These are phyloP conservation scores for Drosophila neotestacea DNA, from an alignment of 2,888 invertebrate genomes.

Conservation along the genomic window DNA sequence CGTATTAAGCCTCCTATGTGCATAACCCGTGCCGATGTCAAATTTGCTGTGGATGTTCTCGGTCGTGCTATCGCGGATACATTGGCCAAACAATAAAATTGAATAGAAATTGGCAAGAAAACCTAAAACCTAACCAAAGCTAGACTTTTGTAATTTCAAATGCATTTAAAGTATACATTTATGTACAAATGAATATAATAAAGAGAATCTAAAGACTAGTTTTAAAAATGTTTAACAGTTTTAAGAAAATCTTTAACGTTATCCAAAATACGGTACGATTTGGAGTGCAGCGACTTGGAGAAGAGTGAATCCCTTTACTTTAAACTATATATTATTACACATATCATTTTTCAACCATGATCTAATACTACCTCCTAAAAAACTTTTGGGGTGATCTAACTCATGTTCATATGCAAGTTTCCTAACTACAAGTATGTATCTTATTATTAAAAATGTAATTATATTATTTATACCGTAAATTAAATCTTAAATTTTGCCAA, in stretches of 20 bases:
- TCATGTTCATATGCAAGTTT: conserved; percentile 57
- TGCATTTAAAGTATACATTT: conserved; percentile 44
- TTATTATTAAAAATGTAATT: not conserved
- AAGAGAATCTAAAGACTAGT: conserved; percentile 25
- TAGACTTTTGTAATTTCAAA: conserved; percentile 6
- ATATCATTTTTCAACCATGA: conserved; percentile 20
- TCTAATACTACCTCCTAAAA: conserved; percentile 31
- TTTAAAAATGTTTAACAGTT: not conserved
- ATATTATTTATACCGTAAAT: not conserved
- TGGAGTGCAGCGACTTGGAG: not conserved
- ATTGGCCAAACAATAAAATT: conserved; percentile 54
- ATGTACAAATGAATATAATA: conserved; percentile 28
- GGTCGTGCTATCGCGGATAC: conserved; percentile 86
- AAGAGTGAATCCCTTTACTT: not conserved
- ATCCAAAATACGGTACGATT: not conserved
- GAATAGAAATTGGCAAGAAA: conserved; percentile 6
- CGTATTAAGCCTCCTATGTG: conserved; percentile 99
- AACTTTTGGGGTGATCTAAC: conserved; percentile 41
- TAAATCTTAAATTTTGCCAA: not conserved
- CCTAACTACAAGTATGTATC: conserved; percentile 57
- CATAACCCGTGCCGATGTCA: conserved; percentile 93
- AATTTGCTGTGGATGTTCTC: conserved; percentile 90
- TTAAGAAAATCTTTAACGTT: not conserved
- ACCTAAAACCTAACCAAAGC: not conserved
- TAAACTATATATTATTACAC: conserved; percentile 2